Conservation (phyloP, 2,888 invertebrate genomes). For the Antheraea assamensis region DNA sequence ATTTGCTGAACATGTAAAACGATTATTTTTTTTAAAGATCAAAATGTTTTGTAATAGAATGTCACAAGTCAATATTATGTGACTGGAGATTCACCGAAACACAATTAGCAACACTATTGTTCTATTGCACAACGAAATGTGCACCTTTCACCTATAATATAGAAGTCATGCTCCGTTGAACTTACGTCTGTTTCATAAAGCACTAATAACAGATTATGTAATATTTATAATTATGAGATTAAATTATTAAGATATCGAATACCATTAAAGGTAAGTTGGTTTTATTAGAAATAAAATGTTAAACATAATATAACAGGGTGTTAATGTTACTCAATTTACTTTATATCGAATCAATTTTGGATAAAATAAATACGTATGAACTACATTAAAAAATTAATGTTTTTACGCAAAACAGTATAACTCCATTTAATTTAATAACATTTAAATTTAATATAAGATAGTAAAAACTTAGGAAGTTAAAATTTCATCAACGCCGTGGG, state of each 20-base stretch:
- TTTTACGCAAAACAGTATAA: no score
- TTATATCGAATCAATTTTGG: background rate
- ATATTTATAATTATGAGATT: slow-evolving; percentile 15
- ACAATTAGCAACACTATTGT: slow-evolving; percentile 36
- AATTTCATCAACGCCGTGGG: background rate
- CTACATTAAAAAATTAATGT: background rate
- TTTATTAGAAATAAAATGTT: background rate
- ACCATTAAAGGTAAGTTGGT: background rate
- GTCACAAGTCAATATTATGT: slow-evolving; percentile 47
- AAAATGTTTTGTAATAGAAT: slow-evolving; percentile 27
- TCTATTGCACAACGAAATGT: slow-evolving; percentile 41
- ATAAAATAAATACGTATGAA: background rate
- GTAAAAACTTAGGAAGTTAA: background rate
- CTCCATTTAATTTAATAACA: background rate
- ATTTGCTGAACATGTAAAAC: background rate
- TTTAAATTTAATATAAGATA: background rate
- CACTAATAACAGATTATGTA: slow-evolving; percentile 17
- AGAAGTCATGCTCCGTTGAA: slow-evolving; percentile 30
- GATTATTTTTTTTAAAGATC: slow-evolving; percentile 5
- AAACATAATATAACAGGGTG: background rate
- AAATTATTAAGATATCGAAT: background rate
- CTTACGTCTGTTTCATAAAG: slow-evolving; percentile 22
- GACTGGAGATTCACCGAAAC: slow-evolving; percentile 32
- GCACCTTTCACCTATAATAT: slow-evolving; percentile 49
- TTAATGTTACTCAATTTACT: background rate